Percentiles rank a stretch among this genome's conserved stretches.
Conservation (phyloP, 2,113 vertebrate species). For the Pterocles gutturalis region DNA sequence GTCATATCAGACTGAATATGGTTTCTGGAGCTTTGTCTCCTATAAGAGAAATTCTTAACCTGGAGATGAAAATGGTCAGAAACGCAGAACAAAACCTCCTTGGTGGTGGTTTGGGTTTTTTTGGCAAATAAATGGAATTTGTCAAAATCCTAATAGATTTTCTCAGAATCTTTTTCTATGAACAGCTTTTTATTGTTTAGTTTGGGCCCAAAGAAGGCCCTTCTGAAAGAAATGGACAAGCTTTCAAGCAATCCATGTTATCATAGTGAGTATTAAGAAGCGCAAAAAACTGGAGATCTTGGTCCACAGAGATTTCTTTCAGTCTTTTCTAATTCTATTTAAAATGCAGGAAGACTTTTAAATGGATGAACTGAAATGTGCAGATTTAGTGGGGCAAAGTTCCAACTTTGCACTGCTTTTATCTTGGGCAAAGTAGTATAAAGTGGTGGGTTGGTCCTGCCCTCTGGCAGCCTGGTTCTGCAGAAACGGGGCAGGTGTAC, state of each 20-base stretch:
- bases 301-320: background rate
- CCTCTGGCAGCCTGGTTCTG: background rate
- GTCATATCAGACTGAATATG: background rate
- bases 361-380: background rate
- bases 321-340: background rate
- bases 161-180: background rate
- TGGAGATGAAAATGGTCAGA: background rate
- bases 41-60: background rate
- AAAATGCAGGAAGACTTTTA: background rate
- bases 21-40: background rate
- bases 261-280: background rate
- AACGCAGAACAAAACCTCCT: background rate
- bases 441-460: background rate
- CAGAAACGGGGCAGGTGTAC: background rate
- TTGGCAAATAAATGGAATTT: background rate
- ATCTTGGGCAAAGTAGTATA: accelerated
- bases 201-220: background rate
- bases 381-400: background rate
- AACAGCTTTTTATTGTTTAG: background rate
- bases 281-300: background rate
- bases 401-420: background rate
- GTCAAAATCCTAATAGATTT: background rate
- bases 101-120: background rate
- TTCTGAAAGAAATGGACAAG: background rate
- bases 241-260: background rate